Conservation (phyloP, 2,888 invertebrate species). For the Aquatica leii region DNA sequence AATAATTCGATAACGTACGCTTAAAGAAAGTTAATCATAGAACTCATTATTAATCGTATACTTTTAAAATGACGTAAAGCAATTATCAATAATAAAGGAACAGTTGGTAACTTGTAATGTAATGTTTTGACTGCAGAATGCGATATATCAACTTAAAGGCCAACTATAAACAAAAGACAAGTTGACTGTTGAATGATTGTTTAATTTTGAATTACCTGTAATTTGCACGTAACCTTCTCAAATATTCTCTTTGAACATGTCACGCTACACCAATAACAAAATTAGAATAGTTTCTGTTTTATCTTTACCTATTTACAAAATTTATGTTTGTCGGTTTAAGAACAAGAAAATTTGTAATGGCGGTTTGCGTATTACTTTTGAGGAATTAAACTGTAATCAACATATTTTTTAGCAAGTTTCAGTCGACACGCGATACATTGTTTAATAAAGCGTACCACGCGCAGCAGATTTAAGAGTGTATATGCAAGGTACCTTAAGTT, state of each 20-base stretch:
- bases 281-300: background rate
- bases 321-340: too few relatives aligned
- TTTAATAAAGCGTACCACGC: conserved; percentile 11
- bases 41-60: too few relatives aligned
- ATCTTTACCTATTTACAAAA: too few relatives aligned
- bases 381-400: too few relatives aligned
- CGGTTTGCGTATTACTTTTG: too few relatives aligned
- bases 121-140: background rate
- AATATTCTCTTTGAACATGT: too few relatives aligned
- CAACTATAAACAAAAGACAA: background rate
- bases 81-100: background rate
- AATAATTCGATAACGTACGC: background rate
- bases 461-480: background rate
- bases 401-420: too few relatives aligned
- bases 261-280: background rate
- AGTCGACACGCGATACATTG: background rate
- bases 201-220: conserved; percentile 9
- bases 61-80: too few relatives aligned
- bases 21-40: too few relatives aligned
- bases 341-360: too few relatives aligned
- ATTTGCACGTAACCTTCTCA: conserved; percentile 12
- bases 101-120: background rate
- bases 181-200: conserved; percentile 4
- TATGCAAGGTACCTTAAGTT: too few relatives aligned
- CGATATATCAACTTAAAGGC: background rate